Conservation (phyloP, 2,888 invertebrate species). For the Megalurothrips usitatus region DNA sequence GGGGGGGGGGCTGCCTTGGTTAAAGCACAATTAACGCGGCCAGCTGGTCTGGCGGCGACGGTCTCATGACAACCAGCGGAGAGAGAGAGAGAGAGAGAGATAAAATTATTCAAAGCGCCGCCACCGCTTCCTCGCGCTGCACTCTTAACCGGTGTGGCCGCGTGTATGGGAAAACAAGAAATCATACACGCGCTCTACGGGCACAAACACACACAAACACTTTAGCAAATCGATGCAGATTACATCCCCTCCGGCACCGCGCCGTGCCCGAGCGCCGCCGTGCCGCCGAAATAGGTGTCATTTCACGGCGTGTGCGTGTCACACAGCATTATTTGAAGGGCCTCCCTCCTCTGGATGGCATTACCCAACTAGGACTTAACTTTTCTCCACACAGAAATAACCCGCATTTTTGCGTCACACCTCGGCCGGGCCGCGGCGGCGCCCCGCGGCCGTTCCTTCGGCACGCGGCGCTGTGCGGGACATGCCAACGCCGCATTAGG, state of each 20-base stretch:
- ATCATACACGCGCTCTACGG: neutral
- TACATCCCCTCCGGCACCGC: neutral
- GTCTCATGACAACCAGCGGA: too few relatives aligned
- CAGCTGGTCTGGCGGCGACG: too few relatives aligned
- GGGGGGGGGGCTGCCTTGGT: too few relatives aligned
- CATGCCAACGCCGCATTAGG: neutral
- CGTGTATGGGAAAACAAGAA: too few relatives aligned
- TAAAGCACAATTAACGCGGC: too few relatives aligned
- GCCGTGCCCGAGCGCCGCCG: too few relatives aligned
- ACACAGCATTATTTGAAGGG: neutral
- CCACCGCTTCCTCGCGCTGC: neutral
- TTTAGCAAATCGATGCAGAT: neutral
- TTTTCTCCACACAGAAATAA: neutral
- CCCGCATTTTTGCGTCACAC: neutral
- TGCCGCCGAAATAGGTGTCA: neutral
- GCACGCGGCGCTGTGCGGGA: neutral
- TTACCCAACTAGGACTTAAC: conserved; percentile 5
- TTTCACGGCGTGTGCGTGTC: neutral
- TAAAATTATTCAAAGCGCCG: neutral
- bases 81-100: too few relatives aligned
- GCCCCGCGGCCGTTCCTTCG: too few relatives aligned
- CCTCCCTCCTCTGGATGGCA: neutral
- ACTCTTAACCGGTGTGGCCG: neutral
- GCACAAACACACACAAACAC: neutral
- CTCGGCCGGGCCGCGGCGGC: too few relatives aligned